Evolutionary conservation across 1,140 invertebrate species (phyloP).

Genomic region (Solenopsis invicta): DNA sequence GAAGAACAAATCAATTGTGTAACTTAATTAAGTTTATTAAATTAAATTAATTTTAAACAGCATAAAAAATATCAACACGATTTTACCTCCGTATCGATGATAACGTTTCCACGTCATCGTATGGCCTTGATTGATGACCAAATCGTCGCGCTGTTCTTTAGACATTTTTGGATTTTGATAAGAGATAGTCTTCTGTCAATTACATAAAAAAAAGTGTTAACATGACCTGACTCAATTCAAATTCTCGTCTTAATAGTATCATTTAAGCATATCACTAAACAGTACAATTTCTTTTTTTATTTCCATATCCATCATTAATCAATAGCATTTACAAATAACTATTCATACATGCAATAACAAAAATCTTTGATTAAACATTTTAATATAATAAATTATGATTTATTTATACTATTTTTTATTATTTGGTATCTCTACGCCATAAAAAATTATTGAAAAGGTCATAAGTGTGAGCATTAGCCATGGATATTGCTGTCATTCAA

Average conservation of each 20-base stretch:
- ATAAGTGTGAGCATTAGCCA: slow-evolving; percentile 34
- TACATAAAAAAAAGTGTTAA: not conserved
- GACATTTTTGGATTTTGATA: slow-evolving; percentile 90
- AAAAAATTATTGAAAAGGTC: slow-evolving; percentile 26
- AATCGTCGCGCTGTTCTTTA: slow-evolving; percentile 88
- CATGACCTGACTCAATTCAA: not conserved
- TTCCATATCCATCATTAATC: not conserved
- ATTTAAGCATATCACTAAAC: not conserved
- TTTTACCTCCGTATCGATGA: slow-evolving; percentile 89
- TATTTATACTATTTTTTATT: not conserved
- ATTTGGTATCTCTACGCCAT: not conserved
- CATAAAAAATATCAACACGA: not conserved
- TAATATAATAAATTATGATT: slow-evolving; percentile 21
- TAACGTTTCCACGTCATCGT: slow-evolving; percentile 94
- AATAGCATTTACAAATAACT: not conserved
- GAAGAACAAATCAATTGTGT: slow-evolving; percentile 19
- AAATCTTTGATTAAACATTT: not conserved
- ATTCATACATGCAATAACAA: not conserved
- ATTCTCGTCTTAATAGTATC: not conserved
- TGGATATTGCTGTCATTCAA: not conserved
- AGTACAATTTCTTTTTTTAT: slow-evolving; percentile 3
- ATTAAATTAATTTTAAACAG: not conserved
- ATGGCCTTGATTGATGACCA: slow-evolving; percentile 88
- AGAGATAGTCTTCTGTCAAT: slow-evolving; percentile 88
- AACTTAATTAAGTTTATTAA: not conserved